A percentile compares a stretch with the other conserved stretches of the same genome.
Evolutionary conservation across 2,888 invertebrate genomes (phyloP).

Genomic region (Acanthopleura granulata): DNA sequence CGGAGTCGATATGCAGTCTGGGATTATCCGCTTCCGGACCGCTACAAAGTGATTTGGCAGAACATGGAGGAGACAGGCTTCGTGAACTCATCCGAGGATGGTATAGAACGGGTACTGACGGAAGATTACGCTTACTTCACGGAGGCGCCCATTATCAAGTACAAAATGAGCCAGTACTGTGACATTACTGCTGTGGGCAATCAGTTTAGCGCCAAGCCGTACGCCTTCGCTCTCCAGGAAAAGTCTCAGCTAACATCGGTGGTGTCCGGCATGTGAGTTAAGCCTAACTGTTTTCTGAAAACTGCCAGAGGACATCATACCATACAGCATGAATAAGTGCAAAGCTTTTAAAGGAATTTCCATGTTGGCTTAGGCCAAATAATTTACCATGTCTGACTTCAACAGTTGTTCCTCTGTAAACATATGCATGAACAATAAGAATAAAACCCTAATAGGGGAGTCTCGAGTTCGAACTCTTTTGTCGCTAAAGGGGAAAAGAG

Average conservation of each 20-base stretch:
- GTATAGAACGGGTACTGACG: constrained; percentile 77
- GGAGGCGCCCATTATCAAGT: constrained; percentile 51
- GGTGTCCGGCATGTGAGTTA: constrained; percentile 31
- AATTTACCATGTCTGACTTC: too few species aligned
- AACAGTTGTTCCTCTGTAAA: too few species aligned
- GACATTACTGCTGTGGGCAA: constrained; percentile 47
- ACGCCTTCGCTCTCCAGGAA: constrained; percentile 48
- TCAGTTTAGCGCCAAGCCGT: constrained; percentile 48
- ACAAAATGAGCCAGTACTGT: constrained; percentile 39
- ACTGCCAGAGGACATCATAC: too few species aligned
- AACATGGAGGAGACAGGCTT: constrained; percentile 87
- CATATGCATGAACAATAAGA: too few species aligned
- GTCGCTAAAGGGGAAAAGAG: too few species aligned
- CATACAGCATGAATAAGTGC: too few species aligned
- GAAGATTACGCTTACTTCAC: constrained; percentile 47
- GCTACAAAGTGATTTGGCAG: constrained; percentile 87
- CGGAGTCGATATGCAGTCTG: constrained; percentile 40
- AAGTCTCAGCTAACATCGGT: constrained; percentile 35
- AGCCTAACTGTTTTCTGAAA: too few species aligned
- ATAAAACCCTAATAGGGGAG: too few species aligned
- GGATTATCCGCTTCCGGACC: constrained; percentile 90
- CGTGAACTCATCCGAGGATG: constrained; percentile 79
- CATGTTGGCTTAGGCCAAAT: too few species aligned
- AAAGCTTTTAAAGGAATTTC: too few species aligned
- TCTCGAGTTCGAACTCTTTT: too few species aligned